Evolutionary conservation across 1,140 invertebrate genomes (phyloP), one percentile per base, ranked within the genome.

Genomic region (Dendroctonus valens): DNA sequence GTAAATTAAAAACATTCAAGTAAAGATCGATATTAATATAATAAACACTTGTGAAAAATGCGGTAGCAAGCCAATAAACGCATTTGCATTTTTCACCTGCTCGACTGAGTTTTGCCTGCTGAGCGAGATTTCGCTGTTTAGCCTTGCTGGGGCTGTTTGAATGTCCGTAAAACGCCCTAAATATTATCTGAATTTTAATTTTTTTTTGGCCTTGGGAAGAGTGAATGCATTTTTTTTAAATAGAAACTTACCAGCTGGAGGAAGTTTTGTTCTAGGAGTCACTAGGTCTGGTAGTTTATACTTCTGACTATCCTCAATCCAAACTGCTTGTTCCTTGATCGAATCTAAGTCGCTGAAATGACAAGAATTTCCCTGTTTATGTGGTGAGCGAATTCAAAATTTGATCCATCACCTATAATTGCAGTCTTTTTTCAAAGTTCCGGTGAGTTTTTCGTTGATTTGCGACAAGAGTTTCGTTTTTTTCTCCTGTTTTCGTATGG

Each of bases 401-500:
- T 26, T 26, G 1, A 5, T 40, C 41, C 55, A 61, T 73, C 77
- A 86, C 85, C 83, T 82, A 76, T 91, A 91, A 78, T 90, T 91
- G 72, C 87, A 90, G 74, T 92, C 90, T 72, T 86, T 85, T 55
- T 88, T 83, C 15, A 94, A 79, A 57, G 84, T 86, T 2, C 89
- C 87, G 40, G 89, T 83, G 7, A 92, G 81, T 78, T 87, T 89
- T 5, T 89, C 87, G 4, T 91, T 68, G 15, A 94, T 85, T 75
- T 87, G 86, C 51, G 86, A 82, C 39, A 89, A 78, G 8, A 93
- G 81, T 76, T 89, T 87, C 5, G 89, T 73, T 70, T 91, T 86
- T 71, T 86, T 84, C 51, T 92, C 88, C 74, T 92, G 89, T 75
- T 85, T 83, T 14, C 92, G 78, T 48, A 94, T 92, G 3, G 91